These are phyloP conservation scores for Aurelia sp. DNA, from an alignment of 30 jellyfish, hydroid and myxozoan species.

Conservation along the genomic window DNA sequence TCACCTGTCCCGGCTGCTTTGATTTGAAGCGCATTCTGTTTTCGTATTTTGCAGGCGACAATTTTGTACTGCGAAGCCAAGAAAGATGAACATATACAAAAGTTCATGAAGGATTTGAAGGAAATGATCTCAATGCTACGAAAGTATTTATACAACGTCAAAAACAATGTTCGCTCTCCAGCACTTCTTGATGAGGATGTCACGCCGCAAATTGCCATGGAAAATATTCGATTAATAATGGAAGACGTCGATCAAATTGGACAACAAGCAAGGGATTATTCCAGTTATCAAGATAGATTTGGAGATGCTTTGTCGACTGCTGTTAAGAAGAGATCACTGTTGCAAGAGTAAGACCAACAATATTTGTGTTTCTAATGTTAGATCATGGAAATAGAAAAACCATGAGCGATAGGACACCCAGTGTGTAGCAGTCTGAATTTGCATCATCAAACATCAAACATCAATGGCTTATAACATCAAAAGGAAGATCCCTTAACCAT, in stretches of 20 bases:
- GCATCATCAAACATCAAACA: too few relatives aligned
- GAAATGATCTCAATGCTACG: slow-evolving; percentile 36
- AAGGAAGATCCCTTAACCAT: too few relatives aligned
- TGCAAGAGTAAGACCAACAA: slow-evolving; percentile 32
- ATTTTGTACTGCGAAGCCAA: slow-evolving; percentile 84
- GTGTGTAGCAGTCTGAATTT: too few relatives aligned
- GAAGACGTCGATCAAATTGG: slow-evolving; percentile 72
- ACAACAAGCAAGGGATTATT: slow-evolving; percentile 49
- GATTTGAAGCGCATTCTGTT: too few relatives aligned
- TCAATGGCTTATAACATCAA: too few relatives aligned
- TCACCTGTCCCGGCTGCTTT: background rate
- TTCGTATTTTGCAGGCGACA: slow-evolving; percentile 36
- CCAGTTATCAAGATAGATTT: slow-evolving; percentile 72
- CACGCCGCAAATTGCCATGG: slow-evolving; percentile 75
- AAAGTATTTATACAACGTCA: slow-evolving; percentile 48
- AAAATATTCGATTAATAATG: slow-evolving; percentile 45
- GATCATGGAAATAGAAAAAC: too few relatives aligned
- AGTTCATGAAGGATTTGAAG: slow-evolving; percentile 70
- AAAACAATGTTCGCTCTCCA: slow-evolving; percentile 72
- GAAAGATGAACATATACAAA: slow-evolving; percentile 74
- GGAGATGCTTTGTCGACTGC: slow-evolving; percentile 78
- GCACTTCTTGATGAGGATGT: slow-evolving; percentile 79
- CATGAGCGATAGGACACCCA: too few relatives aligned
- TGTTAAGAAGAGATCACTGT: slow-evolving; percentile 48
- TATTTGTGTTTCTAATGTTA: background rate